phyloP scores from a whole-genome alignment of 2,113 vertebrate species.

The Tamias sibiricus region DNA sequence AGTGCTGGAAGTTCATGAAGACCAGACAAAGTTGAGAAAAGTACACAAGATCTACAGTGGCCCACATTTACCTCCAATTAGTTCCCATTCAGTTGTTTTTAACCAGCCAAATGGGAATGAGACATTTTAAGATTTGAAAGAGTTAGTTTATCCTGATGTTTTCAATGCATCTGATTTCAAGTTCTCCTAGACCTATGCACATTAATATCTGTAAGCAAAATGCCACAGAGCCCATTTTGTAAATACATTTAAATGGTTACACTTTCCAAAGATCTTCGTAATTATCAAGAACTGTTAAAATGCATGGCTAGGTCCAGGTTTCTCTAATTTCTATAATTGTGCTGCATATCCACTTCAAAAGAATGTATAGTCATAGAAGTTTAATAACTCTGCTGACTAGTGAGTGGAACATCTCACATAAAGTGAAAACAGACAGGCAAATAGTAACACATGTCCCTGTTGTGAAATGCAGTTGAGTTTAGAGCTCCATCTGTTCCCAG shows the following conservation, averaged over 20 bases:
- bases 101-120: background rate
- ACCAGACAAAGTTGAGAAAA: background rate
- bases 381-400: conserved; percentile 47
- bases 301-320: background rate
- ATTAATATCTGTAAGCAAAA: conserved; percentile 8
- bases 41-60: background rate
- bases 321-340: conserved; percentile 67
- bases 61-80: background rate
- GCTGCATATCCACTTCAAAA: conserved; percentile 67
- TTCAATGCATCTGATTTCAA: conserved; percentile 22
- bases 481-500: conserved; percentile 84
- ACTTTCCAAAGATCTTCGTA: conserved; percentile 17
- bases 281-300: conserved; percentile 29
- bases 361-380: conserved; percentile 35
- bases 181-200: background rate
- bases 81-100: background rate
- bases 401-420: conserved; percentile 4
- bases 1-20: background rate
- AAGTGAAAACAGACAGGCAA: conserved; percentile 73
- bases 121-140: background rate
- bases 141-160: background rate
- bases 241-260: conserved; percentile 21
- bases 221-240: background rate
- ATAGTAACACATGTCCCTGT: conserved; percentile 81
- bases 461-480: conserved; percentile 79